These are phyloP conservation scores for Sitta carolinensis DNA, from an alignment of 2,797 vertebrate species.

Conservation along the genomic window DNA sequence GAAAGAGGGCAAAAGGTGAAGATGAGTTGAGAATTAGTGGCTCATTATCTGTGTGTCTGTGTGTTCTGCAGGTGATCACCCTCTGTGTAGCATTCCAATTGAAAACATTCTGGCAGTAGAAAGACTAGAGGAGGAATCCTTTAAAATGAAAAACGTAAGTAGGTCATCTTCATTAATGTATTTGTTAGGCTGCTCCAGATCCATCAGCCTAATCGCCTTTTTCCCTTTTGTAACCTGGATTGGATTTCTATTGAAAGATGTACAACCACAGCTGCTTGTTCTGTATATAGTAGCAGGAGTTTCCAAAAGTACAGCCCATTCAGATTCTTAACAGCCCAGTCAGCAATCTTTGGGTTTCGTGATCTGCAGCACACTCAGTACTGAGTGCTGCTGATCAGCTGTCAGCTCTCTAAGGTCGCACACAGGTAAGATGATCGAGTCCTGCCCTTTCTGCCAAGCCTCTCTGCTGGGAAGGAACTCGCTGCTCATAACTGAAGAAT, in stretches of 20 bases:
- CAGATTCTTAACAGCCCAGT: constrained; percentile 61
- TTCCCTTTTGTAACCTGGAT: constrained; percentile 51
- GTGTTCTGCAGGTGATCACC: constrained; percentile 84
- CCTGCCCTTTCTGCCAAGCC: constrained; percentile 36
- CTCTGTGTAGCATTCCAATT: constrained; percentile 95
- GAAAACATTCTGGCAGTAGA: constrained; percentile 99
- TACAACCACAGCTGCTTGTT: constrained; percentile 57
- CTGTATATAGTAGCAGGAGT: constrained; percentile 60
- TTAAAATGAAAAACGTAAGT: constrained; percentile 99
- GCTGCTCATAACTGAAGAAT: background rate
- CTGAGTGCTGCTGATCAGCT: constrained; percentile 23
- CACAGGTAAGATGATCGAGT: constrained; percentile 25
- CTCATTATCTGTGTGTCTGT: background rate
- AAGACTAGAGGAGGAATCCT: constrained; percentile 95
- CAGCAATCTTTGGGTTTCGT: constrained; percentile 35
- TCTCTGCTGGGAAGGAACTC: background rate
- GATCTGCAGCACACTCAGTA: constrained; percentile 22
- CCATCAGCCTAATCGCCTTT: constrained; percentile 21
- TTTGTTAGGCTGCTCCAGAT: constrained; percentile 7
- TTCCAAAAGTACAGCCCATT: constrained; percentile 62
- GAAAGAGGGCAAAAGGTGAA: background rate
- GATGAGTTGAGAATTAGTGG: background rate
- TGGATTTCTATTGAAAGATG: constrained; percentile 49
- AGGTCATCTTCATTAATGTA: constrained; percentile 7
- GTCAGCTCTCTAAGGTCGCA: background rate